These are phyloP conservation scores for Cecidostiba fungosa DNA, from an alignment of 2,888 invertebrate genomes.

Conservation along the genomic window DNA sequence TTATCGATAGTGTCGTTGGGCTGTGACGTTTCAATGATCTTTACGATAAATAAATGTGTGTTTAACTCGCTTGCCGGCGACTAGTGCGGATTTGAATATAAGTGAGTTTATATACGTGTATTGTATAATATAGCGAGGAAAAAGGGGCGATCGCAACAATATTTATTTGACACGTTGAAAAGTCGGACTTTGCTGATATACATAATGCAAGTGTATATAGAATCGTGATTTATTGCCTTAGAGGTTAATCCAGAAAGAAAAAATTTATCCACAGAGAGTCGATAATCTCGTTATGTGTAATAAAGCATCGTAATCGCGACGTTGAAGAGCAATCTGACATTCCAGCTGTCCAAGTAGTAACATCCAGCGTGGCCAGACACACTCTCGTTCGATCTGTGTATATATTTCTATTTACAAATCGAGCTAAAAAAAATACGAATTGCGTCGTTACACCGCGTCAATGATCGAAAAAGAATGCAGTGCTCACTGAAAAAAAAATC, in stretches of 20 bases:
- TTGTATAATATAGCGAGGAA: not conserved
- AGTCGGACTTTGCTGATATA: not conserved
- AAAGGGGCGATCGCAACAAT: not conserved
- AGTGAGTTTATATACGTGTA: not conserved
- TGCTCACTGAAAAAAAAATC: not conserved
- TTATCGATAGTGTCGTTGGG: constrained; percentile 17
- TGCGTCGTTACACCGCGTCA: not conserved
- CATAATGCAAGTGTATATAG: no score
- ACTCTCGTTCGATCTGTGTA: not conserved
- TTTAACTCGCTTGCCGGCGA: not conserved
- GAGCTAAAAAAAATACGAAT: not conserved
- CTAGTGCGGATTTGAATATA: not conserved
- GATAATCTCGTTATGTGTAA: not conserved
- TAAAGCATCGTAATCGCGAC: not conserved
- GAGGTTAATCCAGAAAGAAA: not conserved
- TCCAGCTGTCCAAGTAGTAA: not conserved
- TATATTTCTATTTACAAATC: not conserved
- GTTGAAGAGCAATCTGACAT: not conserved
- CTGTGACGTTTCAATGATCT: constrained; percentile 66
- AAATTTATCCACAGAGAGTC: not conserved
- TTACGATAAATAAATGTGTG: constrained; percentile 25
- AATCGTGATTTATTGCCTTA: not conserved
- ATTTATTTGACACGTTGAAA: not conserved
- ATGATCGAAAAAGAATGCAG: not conserved
- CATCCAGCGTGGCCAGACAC: not conserved